Conservation (phyloP, 1,140 invertebrate species). For the Bombus confusus region DNA sequence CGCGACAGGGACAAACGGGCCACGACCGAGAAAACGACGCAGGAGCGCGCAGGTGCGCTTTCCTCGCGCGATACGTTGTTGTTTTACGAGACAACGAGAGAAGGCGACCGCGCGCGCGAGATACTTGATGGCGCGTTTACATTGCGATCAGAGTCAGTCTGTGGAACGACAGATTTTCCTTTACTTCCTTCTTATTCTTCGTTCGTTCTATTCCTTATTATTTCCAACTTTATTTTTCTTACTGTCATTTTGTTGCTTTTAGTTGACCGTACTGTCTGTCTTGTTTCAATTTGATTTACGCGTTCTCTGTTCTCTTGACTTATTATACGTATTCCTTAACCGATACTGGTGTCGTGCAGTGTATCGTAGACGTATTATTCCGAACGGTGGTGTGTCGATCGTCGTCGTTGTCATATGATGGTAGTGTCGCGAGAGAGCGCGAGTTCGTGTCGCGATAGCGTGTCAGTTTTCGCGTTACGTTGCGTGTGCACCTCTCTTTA, state of each 20-base stretch:
- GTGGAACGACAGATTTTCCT: not conserved
- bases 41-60: conserved; percentile 65
- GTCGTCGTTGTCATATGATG: not conserved
- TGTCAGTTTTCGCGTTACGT: conserved; percentile 35
- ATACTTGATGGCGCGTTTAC: conserved; percentile 42
- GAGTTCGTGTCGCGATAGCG: conserved; percentile 21
- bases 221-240: no score
- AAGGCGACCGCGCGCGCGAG: not conserved
- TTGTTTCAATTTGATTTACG: not conserved
- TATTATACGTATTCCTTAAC: not conserved
- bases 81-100: not conserved
- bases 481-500: conserved; percentile 23
- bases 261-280: not conserved
- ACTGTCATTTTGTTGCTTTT: not conserved
- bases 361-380: not conserved
- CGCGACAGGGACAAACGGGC: conserved; percentile 60
- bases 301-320: not conserved
- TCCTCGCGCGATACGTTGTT: conserved; percentile 42
- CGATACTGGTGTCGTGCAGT: not conserved
- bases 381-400: not conserved
- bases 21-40: conserved; percentile 68
- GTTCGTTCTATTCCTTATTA: not conserved
- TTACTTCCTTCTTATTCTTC: not conserved
- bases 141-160: not conserved
- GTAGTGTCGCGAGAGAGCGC: not conserved